These are phyloP conservation scores for Crambe crambe DNA, from an alignment of 37 sponge, comb jelly and placozoan species.

Conservation along the genomic window DNA sequence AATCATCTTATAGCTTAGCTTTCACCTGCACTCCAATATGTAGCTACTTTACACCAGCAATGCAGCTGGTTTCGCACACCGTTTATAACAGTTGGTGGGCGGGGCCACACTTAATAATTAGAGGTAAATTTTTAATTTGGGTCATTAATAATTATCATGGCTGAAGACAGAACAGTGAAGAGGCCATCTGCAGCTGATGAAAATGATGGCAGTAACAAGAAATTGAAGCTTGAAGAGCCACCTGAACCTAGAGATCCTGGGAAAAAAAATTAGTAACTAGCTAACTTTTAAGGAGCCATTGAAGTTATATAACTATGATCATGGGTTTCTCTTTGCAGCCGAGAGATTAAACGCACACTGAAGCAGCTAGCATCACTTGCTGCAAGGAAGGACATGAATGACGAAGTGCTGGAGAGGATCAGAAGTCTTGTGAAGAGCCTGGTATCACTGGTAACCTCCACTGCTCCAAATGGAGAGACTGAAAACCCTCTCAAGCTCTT, in stretches of 20 bases:
- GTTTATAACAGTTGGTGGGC: too few relatives aligned
- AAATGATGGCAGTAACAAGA: neutral
- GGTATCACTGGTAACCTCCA: neutral
- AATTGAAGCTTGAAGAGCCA: neutral
- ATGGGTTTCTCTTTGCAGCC: neutral
- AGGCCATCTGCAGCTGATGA: neutral
- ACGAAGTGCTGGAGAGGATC: neutral
- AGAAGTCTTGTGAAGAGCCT: neutral
- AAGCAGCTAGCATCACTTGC: neutral
- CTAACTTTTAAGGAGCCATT: too few relatives aligned
- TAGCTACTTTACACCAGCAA: too few relatives aligned
- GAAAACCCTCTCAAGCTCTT: conserved; percentile 25
- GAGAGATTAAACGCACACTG: neutral
- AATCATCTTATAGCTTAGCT: neutral
- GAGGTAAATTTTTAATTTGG: too few relatives aligned
- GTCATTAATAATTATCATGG: too few relatives aligned
- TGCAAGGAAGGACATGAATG: neutral
- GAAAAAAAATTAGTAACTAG: conserved; percentile 15
- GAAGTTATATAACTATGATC: too few relatives aligned
- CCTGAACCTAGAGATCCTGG: conserved; percentile 12
- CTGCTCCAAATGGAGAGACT: conserved; percentile 10
- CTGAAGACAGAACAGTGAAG: neutral
- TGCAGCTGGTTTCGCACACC: too few relatives aligned
- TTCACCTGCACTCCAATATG: too few relatives aligned
- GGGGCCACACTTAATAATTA: too few relatives aligned